phyloP scores from a whole-genome alignment of 2,113 vertebrate genomes.

The Rattus norvegicus region GRCr8 NC_086027.1:84363001-84363500 shows the following conservation, averaged over 20 bases:
- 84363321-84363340: constrained; percentile 88
- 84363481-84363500: constrained; percentile 1
- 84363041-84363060: neutral
- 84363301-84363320: constrained; percentile 92
- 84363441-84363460: neutral
- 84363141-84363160: neutral
- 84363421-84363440: neutral
- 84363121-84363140: rapidly evolving
- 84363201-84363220: constrained; percentile 1
- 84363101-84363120: neutral
- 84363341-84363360: constrained; percentile 93
- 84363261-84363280: constrained; percentile 92
- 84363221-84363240: constrained; percentile 78
- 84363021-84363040: neutral
- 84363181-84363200: neutral
- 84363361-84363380: neutral
- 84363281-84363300: constrained; percentile 92
- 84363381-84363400: neutral
- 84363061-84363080: neutral
- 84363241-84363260: constrained; percentile 93
- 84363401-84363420: neutral
- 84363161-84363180: neutral
- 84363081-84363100: neutral
- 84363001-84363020: neutral
- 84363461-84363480: neutral